These are phyloP conservation scores for Sipha maydis DNA, from an alignment of 2,888 invertebrate genomes.

Conservation along the genomic window DNA sequence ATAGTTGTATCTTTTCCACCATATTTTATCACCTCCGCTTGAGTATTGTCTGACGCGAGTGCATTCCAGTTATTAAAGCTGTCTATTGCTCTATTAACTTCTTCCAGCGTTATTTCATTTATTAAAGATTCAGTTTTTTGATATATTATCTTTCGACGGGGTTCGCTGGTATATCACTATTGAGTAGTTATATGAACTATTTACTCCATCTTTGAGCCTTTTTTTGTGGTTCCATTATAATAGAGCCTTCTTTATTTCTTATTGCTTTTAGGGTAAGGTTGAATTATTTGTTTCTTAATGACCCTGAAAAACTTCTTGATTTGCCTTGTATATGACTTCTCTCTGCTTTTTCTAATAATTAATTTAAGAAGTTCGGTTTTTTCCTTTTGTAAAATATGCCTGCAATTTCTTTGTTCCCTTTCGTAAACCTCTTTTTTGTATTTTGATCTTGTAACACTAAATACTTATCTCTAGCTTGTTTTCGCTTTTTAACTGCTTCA, in stretches of 20 bases:
- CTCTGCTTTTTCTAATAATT: neutral
- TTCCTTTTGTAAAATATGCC: no score
- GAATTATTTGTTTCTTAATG: neutral
- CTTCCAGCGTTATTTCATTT: neutral
- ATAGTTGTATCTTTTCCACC: neutral
- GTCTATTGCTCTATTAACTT: neutral
- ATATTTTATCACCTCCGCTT: conserved; percentile 6
- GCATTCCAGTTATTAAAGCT: conserved; percentile 31
- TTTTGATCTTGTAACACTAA: no score
- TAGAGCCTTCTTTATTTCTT: neutral
- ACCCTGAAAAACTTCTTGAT: neutral
- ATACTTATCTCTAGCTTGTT: no score
- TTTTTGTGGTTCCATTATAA: neutral
- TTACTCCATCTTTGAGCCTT: neutral
- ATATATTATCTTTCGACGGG: neutral
- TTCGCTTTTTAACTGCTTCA: no score
- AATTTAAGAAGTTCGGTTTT: no score
- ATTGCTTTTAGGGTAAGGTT: neutral
- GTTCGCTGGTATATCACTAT: neutral
- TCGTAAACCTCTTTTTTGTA: no score
- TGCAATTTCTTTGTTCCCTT: no score
- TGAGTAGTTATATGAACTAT: neutral
- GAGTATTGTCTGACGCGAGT: neutral
- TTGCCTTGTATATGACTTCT: neutral
- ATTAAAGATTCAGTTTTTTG: neutral